phyloP scores from a whole-genome alignment of 2,113 vertebrate species.

The Nanorana parkeri region DNA sequence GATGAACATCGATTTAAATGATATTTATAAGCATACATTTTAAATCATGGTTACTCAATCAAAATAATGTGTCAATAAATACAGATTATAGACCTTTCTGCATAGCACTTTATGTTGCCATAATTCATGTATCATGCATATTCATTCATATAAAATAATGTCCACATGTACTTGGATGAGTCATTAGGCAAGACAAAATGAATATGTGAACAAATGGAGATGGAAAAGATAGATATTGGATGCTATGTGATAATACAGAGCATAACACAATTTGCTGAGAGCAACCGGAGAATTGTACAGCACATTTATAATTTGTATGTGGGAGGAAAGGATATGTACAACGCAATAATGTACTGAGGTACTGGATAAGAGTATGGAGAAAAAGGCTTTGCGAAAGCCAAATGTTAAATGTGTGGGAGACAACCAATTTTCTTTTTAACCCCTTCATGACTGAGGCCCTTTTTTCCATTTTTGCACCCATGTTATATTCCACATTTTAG shows the following conservation, averaged over 20 bases:
- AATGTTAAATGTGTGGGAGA: constrained; percentile 28
- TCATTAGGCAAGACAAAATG: constrained; percentile 23
- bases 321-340: constrained; percentile 37
- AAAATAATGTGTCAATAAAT: constrained; percentile 6
- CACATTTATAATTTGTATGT: constrained; percentile 29
- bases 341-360: not conserved
- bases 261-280: constrained; percentile 35
- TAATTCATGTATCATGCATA: constrained; percentile 6
- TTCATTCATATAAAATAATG: constrained; percentile 31
- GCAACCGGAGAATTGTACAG: constrained; percentile 10
- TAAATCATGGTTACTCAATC: not conserved
- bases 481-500: no score
- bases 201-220: constrained; percentile 32
- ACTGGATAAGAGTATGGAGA: constrained; percentile 3
- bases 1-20: no score
- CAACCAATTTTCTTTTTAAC: not conserved
- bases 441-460: no score
- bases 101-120: not conserved
- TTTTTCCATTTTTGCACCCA: no score
- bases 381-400: constrained; percentile 21
- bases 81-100: not conserved
- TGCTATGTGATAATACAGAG: constrained; percentile 20
- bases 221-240: constrained; percentile 34
- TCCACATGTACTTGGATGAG: constrained; percentile 36
- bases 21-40: no score